Evolutionary conservation across 2,888 invertebrate genomes (phyloP).

Genomic region (Timema podura): DNA sequence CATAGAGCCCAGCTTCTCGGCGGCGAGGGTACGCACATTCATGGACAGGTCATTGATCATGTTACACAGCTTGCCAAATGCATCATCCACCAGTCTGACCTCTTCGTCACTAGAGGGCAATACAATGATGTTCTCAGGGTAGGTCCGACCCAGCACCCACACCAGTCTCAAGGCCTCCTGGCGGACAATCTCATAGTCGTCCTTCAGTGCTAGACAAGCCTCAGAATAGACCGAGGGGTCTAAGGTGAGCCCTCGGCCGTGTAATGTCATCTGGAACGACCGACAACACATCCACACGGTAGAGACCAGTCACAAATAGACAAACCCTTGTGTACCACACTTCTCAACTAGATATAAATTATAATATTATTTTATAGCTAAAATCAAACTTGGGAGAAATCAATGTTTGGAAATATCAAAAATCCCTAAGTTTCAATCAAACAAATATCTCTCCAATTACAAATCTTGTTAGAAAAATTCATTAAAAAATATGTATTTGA

Average conservation of each 20-base stretch:
- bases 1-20: slow-evolving; percentile 81
- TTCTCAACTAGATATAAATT: too few species aligned
- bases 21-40: slow-evolving; percentile 80
- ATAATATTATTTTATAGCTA: too few species aligned
- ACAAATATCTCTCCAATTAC: too few species aligned
- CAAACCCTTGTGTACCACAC: too few species aligned
- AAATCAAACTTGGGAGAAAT: too few species aligned
- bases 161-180: slow-evolving; percentile 81
- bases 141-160: slow-evolving; percentile 78
- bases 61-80: slow-evolving; percentile 91
- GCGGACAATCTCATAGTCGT: slow-evolving; percentile 92
- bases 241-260: slow-evolving; percentile 77
- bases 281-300: too few species aligned
- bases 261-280: slow-evolving; percentile 60
- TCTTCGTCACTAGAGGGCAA: slow-evolving; percentile 74
- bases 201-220: slow-evolving; percentile 72
- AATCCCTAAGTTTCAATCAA: too few species aligned
- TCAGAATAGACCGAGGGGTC: slow-evolving; percentile 62
- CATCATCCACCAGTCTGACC: slow-evolving; percentile 88
- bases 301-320: too few species aligned
- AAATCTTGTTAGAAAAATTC: too few species aligned
- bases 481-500: too few species aligned
- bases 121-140: slow-evolving; percentile 75
- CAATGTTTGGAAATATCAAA: too few species aligned
- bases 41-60: slow-evolving; percentile 90